Base-by-base conservation (phyloP, 92 coral and sea anemone species). In the Umimayanthus kanabou region DNA sequence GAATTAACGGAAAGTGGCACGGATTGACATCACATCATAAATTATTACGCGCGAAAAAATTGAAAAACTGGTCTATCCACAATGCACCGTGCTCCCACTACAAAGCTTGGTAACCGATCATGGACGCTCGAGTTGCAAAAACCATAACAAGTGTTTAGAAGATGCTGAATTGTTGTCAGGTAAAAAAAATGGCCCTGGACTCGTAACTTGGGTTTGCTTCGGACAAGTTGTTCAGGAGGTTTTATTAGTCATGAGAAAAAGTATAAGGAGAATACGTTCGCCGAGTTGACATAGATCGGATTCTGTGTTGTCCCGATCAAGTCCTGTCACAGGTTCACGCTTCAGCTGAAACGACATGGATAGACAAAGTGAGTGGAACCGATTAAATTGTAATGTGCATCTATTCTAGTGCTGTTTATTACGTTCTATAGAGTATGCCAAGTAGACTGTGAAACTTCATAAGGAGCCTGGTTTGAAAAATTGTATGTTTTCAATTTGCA, bases 91-190 rank as follows among this genome's bases (percentile, higher is more conserved):
- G 85, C 69, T 80, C 85, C 47, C 15, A 33, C 20, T 55, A 4
- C 45, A 7, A 53, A 80, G 85, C 85, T 80, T 80, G 85, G 85
- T 80, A 80, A 80, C 85, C 85, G 53, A 58, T 58, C 85, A 23
- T 61, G 72, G 85, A 80, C 85, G 85, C 53, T 57, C 49, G 40
- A 42, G 9, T 47, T 1, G 50, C 10, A 33, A 47, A 57, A 80
- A 80, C 29, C 49, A 80, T n/a, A 80, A 80, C 85, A 80, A 61
- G 73, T 80, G 71, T 80, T 80, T 80, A 30, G 26, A 33, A 25
- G 55, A 28, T 11, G 18, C 58, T 6, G 22, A 28, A 73, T 30
- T 33, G 39, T 73, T 73, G 39, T 73, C 39, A 6, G 5, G 39
- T 22, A 11, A 29, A 11, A 29, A 28, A 30, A 73, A 9, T 45